These are phyloP conservation scores for Eremophila alpestris DNA, from an alignment of 2,797 vertebrate genomes.

Conservation along the genomic window DNA sequence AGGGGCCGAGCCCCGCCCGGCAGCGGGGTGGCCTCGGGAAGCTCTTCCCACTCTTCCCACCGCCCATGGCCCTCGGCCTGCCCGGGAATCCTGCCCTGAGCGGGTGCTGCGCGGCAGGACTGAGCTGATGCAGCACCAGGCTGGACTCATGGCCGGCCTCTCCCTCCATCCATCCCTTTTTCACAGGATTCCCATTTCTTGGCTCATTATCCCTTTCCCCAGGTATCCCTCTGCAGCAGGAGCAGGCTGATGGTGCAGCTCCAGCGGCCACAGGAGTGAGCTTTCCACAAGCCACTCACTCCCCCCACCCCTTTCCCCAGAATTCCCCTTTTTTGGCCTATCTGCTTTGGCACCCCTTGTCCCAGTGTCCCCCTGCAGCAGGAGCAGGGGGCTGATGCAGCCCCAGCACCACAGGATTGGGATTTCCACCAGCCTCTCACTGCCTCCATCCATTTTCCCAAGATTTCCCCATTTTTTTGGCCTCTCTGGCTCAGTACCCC, in stretches of 20 bases:
- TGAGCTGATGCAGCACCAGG: not conserved
- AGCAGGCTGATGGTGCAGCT: not conserved
- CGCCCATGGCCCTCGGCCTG: not conserved
- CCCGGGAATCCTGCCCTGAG: fast-evolving
- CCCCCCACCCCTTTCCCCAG: not conserved
- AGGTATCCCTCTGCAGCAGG: not conserved
- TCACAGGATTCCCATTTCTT: not conserved
- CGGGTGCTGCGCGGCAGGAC: fast-evolving
- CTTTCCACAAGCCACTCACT: fast-evolving
- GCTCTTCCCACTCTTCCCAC: not conserved
- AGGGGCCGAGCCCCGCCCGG: not conserved
- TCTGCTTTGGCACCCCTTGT: not conserved
- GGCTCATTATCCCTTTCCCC: not conserved
- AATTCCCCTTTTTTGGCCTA: not conserved
- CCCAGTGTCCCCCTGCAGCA: not conserved
- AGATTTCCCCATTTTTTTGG: not conserved
- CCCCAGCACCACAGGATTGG: not conserved
- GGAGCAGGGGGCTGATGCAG: not conserved
- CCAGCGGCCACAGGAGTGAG: not conserved
- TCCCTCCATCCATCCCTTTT: fast-evolving
- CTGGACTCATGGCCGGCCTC: not conserved
- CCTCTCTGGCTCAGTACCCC: not conserved
- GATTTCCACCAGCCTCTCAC: fast-evolving
- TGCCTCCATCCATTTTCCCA: not conserved
- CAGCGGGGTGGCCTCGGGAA: not conserved